Percentiles rank a stretch among this genome's conserved stretches.
These are phyloP conservation scores for Pedionomus torquatus DNA, from an alignment of 2,113 vertebrate genomes.

Conservation along the genomic window DNA sequence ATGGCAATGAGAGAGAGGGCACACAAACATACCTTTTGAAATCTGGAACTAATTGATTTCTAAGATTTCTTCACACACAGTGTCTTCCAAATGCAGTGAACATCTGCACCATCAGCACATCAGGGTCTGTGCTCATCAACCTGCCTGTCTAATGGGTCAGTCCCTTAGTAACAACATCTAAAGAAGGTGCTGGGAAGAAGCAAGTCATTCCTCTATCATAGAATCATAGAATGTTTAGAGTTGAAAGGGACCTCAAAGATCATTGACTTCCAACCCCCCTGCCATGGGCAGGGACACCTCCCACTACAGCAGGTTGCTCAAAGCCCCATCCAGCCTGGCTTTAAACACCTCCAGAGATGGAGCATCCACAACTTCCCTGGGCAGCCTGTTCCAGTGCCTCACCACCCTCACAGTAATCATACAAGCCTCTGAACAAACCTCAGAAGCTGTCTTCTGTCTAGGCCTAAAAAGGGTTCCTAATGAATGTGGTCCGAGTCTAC, in stretches of 20 bases:
- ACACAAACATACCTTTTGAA: not conserved
- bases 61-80: not conserved
- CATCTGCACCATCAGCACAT: not conserved
- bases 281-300: no score
- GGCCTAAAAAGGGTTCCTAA: not conserved
- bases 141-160: not conserved
- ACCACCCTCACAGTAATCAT: no score
- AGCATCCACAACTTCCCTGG: no score
- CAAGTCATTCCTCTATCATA: fast-evolving
- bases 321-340: no score
- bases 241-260: no score
- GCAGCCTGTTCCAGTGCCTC: no score
- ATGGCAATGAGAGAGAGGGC: not conserved
- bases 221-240: no score
- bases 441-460: not conserved
- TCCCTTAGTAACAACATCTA: not conserved
- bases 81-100: not conserved
- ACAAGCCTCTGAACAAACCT: not conserved
- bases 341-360: no score
- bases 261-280: no score
- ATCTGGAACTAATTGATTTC: slow-evolving; percentile 1
- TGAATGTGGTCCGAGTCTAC: fast-evolving
- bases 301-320: no score
- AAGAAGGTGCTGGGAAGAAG: not conserved
- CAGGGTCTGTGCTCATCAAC: not conserved